phyloP scores from a whole-genome alignment of 2,113 vertebrate genomes.

The Micronycteris hirsuta region DNA sequence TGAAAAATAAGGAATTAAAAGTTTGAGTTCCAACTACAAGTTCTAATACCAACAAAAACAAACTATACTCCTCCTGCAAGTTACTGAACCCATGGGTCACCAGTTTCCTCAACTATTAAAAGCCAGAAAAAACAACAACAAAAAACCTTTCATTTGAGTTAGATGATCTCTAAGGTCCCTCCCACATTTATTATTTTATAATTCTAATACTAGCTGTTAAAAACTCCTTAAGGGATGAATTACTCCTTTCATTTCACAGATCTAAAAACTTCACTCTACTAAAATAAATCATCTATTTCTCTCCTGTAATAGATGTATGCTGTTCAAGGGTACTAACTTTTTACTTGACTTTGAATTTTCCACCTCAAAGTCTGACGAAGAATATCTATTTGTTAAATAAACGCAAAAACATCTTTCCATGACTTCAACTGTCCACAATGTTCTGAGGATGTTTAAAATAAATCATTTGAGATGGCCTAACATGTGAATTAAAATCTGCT shows the following conservation, averaged over 20 bases:
- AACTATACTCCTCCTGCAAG: not conserved
- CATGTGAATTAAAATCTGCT: not conserved
- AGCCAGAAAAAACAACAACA: not conserved
- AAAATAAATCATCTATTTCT: conserved; percentile 11
- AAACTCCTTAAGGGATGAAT: conserved; percentile 16
- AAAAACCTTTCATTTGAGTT: not conserved
- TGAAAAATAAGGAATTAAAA: conserved; percentile 10
- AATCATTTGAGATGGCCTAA: not conserved
- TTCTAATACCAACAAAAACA: not conserved
- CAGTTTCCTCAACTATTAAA: conserved; percentile 1
- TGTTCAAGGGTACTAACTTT: not conserved
- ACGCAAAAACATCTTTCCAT: not conserved
- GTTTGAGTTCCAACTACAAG: not conserved
- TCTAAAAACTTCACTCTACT: not conserved
- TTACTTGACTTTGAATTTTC: conserved; percentile 10
- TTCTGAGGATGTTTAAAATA: not conserved
- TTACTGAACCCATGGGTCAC: not conserved
- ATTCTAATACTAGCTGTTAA: conserved; percentile 1
- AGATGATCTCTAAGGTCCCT: not conserved
- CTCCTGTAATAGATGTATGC: not conserved
- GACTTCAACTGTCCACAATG: not conserved
- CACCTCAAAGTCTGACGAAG: not conserved
- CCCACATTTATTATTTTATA: not conserved
- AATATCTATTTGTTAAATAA: not conserved
- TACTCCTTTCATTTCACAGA: conserved; percentile 19